Conservation (phyloP, 2,113 vertebrate genomes). For the Ammodramus savannarum region DNA sequence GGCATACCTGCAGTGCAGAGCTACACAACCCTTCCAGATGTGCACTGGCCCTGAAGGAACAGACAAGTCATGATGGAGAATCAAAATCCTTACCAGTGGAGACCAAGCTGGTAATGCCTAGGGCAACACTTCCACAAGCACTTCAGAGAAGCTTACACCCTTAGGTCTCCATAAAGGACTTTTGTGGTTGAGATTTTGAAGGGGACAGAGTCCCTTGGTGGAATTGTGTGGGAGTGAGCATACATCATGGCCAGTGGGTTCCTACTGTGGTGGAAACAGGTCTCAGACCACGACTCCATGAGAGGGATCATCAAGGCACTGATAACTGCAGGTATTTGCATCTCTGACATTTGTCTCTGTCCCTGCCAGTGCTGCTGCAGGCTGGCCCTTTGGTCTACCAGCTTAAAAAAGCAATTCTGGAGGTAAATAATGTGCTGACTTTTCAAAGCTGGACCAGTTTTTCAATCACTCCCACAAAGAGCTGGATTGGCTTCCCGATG, state of each 20-base stretch:
- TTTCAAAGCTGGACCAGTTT: neutral
- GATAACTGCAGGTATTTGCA: neutral
- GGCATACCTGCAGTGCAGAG: neutral
- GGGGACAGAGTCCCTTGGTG: neutral
- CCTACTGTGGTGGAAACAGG: neutral
- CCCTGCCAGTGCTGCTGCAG: neutral
- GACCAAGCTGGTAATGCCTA: neutral
- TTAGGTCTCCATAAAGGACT: neutral
- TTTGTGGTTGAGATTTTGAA: neutral
- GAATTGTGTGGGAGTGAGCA: neutral
- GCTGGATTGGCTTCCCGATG: accelerated
- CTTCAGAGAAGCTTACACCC: neutral
- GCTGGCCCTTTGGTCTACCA: neutral
- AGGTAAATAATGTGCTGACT: neutral
- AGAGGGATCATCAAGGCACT: neutral
- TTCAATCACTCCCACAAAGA: neutral
- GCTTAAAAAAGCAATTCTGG: neutral
- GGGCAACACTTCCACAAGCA: neutral
- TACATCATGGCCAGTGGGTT: neutral
- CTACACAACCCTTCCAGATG: neutral
- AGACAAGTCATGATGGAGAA: neutral
- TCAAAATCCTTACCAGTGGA: accelerated
- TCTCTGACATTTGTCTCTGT: neutral
- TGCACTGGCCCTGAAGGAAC: neutral
- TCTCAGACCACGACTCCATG: neutral